These are phyloP conservation scores for Tadarida brasiliensis DNA, from an alignment of 2,797 vertebrate genomes.

Conservation along the genomic window DNA sequence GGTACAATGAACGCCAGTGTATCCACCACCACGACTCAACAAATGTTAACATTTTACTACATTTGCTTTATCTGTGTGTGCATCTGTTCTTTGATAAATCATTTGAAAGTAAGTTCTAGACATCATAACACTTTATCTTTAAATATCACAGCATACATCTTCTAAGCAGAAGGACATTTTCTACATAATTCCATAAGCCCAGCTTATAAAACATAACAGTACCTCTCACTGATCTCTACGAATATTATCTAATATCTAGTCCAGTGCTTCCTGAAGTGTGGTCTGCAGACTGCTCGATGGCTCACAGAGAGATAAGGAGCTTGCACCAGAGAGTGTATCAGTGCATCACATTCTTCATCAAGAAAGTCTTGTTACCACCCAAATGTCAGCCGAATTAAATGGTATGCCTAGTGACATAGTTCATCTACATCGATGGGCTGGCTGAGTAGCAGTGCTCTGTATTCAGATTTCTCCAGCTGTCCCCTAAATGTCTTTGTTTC, in stretches of 20 bases:
- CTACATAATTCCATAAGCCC: not conserved
- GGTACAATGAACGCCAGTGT: not conserved
- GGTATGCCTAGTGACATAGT: not conserved
- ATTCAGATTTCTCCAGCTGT: not conserved
- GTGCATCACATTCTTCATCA: not conserved
- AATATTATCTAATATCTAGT: not conserved
- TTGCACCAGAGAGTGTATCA: not conserved
- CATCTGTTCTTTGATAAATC: slow-evolving; percentile 17
- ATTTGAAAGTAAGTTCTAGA: slow-evolving; percentile 12
- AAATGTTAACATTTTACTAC: not conserved
- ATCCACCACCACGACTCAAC: not conserved
- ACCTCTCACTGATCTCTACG: not conserved
- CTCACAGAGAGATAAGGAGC: slow-evolving; percentile 26
- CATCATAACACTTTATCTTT: not conserved
- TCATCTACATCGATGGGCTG: slow-evolving; percentile 7
- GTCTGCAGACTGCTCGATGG: not conserved
- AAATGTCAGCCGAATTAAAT: not conserved
- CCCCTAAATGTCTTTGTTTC: not conserved
- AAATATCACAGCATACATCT: not conserved
- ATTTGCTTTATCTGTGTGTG: not conserved
- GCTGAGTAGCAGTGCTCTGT: not conserved
- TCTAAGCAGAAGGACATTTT: slow-evolving; percentile 19
- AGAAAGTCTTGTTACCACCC: not conserved
- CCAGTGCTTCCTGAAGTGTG: not conserved
- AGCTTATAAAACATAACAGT: not conserved